A percentile compares a stretch with the other conserved stretches of the same genome.
phyloP scores from a whole-genome alignment of 2,888 invertebrate species.

The Lycophotia porphyrea region DNA sequence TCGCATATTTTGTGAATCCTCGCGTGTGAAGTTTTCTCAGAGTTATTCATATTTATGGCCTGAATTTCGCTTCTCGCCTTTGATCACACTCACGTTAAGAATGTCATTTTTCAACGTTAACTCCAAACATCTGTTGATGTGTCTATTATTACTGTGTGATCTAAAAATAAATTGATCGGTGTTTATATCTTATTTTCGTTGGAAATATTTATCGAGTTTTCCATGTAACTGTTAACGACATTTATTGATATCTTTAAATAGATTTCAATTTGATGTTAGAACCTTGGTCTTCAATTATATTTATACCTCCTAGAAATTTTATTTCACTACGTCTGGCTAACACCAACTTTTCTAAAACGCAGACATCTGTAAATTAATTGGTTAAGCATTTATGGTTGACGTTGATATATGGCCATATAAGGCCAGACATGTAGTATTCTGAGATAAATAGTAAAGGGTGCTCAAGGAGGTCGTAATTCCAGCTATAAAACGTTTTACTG shows the following conservation, averaged over 20 bases:
- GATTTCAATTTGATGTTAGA: constrained; percentile 37
- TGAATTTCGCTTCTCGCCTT: constrained; percentile 64
- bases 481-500: constrained; percentile 73
- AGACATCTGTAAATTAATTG: constrained; percentile 48
- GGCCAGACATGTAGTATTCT: constrained; percentile 55
- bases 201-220: constrained; percentile 15
- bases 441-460: constrained; percentile 68
- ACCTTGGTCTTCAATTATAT: constrained; percentile 6
- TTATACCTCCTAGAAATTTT: constrained; percentile 12
- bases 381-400: constrained; percentile 60
- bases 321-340: constrained; percentile 22
- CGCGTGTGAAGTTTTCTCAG: constrained; percentile 71
- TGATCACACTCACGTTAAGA: constrained; percentile 64
- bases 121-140: constrained; percentile 59
- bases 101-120: constrained; percentile 62
- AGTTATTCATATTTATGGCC: constrained; percentile 71
- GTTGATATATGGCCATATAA: constrained; percentile 54
- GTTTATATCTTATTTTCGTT: constrained; percentile 19
- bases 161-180: constrained; percentile 33
- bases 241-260: constrained; percentile 26
- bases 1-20: constrained; percentile 77
- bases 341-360: constrained; percentile 29
- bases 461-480: constrained; percentile 68
- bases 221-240: constrained; percentile 8
- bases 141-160: constrained; percentile 56